Conservation (phyloP, 2,888 invertebrate species). For the Drosophila pullipes region DNA sequence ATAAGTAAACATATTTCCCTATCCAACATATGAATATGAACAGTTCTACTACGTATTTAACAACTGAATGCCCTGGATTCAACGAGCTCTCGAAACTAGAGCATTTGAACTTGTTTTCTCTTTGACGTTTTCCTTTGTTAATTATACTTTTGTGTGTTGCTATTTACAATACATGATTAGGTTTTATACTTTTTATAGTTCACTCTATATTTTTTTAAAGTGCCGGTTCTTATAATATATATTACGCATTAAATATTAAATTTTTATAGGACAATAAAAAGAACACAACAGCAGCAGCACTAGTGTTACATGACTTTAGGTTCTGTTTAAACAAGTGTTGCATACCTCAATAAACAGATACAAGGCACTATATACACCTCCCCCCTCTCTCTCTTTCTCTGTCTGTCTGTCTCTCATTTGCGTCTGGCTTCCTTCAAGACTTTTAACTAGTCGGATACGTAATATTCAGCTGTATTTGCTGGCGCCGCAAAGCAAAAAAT, state of each 20-base stretch:
- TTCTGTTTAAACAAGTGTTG: conserved; percentile 1
- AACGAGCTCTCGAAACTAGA: too few species aligned
- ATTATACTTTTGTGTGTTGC: background rate
- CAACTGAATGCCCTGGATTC: background rate
- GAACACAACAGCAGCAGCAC: background rate
- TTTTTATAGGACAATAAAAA: too few species aligned
- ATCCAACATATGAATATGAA: background rate
- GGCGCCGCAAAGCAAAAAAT: conserved; percentile 36
- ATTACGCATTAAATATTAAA: too few species aligned
- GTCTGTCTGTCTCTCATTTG: background rate
- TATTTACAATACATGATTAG: background rate
- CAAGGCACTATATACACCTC: background rate
- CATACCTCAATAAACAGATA: conserved; percentile 10
- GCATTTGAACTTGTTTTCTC: background rate
- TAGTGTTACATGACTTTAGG: conserved; percentile 1
- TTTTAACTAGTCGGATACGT: conserved; percentile 34
- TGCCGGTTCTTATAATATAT: too few species aligned
- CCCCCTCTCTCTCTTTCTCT: rapidly evolving
- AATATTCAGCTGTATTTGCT: conserved; percentile 29
- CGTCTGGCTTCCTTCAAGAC: conserved; percentile 21
- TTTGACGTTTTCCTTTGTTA: background rate
- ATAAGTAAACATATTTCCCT: background rate
- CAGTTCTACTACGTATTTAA: background rate
- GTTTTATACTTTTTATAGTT: background rate
- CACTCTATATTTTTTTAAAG: background rate